A percentile compares a stretch with the other conserved stretches of the same genome.
Conservation (phyloP, 2,888 invertebrate species). For the Apotomis turbidana region DNA sequence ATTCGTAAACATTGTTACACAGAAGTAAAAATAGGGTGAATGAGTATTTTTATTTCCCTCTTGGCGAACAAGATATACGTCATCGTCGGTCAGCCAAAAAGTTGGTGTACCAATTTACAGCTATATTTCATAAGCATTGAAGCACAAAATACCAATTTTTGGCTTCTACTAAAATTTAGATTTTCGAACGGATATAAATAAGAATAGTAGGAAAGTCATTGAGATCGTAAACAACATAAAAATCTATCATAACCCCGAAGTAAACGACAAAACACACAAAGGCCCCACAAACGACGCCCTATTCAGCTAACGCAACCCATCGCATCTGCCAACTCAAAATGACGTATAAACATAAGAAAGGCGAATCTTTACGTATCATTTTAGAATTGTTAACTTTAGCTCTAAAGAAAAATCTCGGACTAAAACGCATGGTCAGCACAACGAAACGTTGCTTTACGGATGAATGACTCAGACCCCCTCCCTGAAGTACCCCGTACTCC, state of each 20-base stretch:
- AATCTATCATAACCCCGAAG: slow-evolving; percentile 5
- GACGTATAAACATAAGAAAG: background rate
- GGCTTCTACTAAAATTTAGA: too few species aligned
- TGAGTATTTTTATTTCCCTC: too few species aligned
- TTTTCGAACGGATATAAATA: too few species aligned
- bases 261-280: slow-evolving; percentile 3
- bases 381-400: background rate
- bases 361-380: background rate
- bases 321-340: background rate
- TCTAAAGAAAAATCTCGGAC: slow-evolving; percentile 9
- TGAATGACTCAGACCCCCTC: background rate
- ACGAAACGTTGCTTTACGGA: slow-evolving; percentile 1
- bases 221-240: background rate
- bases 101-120: too few species aligned
- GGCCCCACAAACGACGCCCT: slow-evolving; percentile 1
- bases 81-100: too few species aligned
- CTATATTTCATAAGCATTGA: too few species aligned
- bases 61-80: too few species aligned
- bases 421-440: slow-evolving; percentile 4
- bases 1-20: too few species aligned
- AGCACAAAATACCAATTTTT: too few species aligned
- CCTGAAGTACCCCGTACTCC: background rate
- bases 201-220: background rate
- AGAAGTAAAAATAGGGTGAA: too few species aligned
- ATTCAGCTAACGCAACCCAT: slow-evolving; percentile 7